A percentile compares a stretch with the other conserved stretches of the same genome.
Conservation (phyloP, 2,797 vertebrate genomes). For the Fistularia tabacaria region DNA sequence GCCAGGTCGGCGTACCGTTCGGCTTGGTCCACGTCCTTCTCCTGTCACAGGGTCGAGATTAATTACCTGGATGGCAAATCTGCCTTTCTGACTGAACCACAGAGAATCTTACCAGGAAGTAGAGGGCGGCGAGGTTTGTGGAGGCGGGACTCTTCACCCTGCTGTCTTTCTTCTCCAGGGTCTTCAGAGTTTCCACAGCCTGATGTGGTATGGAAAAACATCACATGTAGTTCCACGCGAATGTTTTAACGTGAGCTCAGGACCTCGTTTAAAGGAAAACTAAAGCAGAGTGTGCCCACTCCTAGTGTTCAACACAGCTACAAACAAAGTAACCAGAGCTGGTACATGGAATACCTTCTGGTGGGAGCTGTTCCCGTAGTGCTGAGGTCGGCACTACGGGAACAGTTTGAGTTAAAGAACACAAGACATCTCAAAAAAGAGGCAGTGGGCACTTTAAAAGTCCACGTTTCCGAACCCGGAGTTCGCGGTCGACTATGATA, state of each 20-base stretch:
- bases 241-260: background rate
- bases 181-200: constrained; percentile 94
- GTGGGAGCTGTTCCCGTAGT: background rate
- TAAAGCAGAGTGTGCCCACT: background rate
- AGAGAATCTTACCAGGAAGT: constrained; percentile 83
- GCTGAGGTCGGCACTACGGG: background rate
- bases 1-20: constrained; percentile 91
- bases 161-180: constrained; percentile 96
- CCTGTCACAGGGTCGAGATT: constrained; percentile 64
- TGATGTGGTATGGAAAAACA: constrained; percentile 46
- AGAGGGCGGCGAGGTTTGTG: constrained; percentile 94
- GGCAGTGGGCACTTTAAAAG: too few species aligned
- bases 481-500: too few species aligned
- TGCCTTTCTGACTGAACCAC: background rate
- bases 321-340: background rate
- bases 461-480: too few species aligned
- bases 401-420: too few species aligned
- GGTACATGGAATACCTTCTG: too few species aligned
- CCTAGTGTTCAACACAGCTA: constrained; percentile 5
- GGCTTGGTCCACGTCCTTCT: constrained; percentile 89
- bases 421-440: too few species aligned
- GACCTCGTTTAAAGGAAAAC: too few species aligned
- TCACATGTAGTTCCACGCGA: too few species aligned
- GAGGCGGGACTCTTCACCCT: constrained; percentile 95
- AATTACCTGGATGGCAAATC: too few species aligned